Evolutionary conservation across 2,113 vertebrate genomes (phyloP).

Genomic region (Mohoua ochrocephala): DNA sequence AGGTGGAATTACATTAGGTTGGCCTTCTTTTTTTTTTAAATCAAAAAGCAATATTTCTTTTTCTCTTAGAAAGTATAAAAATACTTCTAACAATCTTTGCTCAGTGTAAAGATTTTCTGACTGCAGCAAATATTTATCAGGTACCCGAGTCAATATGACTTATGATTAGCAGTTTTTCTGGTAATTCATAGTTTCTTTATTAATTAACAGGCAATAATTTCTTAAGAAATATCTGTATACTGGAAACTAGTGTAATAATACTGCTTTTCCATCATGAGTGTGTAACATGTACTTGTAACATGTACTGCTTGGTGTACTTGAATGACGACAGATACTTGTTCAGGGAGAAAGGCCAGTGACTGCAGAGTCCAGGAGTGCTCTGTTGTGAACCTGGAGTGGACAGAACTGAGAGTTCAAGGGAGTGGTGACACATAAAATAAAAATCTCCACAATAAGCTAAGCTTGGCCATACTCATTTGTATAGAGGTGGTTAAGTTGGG

Average conservation of each 20-base stretch:
- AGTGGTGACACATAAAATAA: background rate
- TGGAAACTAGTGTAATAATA: background rate
- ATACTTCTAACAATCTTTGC: background rate
- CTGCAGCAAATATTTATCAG: background rate
- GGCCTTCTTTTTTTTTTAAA: background rate
- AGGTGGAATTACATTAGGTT: background rate
- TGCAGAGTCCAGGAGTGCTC: background rate
- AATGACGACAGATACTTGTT: background rate
- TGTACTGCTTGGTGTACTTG: background rate
- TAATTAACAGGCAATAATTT: background rate
- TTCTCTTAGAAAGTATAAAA: background rate
- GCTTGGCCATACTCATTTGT: background rate
- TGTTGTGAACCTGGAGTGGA: background rate
- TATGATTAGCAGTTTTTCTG: background rate
- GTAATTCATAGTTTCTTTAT: background rate
- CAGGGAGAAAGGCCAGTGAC: background rate
- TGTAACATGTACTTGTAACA: background rate
- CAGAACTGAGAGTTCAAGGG: background rate
- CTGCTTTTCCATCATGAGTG: background rate
- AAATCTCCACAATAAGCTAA: background rate
- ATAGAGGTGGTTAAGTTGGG: background rate
- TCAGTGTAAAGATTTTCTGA: background rate
- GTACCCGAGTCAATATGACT: background rate
- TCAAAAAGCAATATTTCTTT: background rate
- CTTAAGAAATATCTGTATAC: background rate